phyloP scores from a whole-genome alignment of 2,888 invertebrate species.

The Charanyca ferruginea region DNA sequence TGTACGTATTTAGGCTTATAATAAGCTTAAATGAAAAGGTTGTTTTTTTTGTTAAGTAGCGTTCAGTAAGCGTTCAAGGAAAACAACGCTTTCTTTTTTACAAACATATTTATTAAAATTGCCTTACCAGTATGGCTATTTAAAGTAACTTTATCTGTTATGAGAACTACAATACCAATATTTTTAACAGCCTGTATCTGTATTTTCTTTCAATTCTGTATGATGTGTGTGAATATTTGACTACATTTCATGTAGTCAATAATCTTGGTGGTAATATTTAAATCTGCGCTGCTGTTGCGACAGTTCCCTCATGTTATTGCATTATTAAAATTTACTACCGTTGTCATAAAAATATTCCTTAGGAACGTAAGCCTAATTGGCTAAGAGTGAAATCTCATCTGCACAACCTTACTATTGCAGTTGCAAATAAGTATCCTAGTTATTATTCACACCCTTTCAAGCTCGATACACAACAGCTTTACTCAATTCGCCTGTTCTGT shows the following conservation, averaged over 20 bases:
- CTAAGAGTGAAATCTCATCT: slow-evolving; percentile 78
- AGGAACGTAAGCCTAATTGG: slow-evolving; percentile 68
- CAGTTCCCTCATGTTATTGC: slow-evolving; percentile 71
- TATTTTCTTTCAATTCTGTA: slow-evolving; percentile 34
- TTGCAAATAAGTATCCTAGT: slow-evolving; percentile 79
- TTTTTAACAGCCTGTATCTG: slow-evolving; percentile 12
- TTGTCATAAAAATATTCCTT: slow-evolving; percentile 58
- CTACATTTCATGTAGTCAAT: slow-evolving; percentile 63
- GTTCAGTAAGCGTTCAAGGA: background rate
- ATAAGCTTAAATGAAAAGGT: background rate
- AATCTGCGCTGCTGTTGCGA: slow-evolving; percentile 71
- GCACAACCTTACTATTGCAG: slow-evolving; percentile 71
- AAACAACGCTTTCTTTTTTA: background rate
- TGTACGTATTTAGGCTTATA: slow-evolving; percentile 26
- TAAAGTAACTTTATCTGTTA: background rate
- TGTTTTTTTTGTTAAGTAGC: background rate
- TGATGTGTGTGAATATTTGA: no score
- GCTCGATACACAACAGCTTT: slow-evolving; percentile 41
- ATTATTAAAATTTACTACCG: slow-evolving; percentile 63
- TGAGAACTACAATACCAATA: slow-evolving; percentile 20
- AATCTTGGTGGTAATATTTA: slow-evolving; percentile 77
- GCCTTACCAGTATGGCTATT: background rate
- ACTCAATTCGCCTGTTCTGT: slow-evolving; percentile 26
- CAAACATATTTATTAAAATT: background rate
- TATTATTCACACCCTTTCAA: slow-evolving; percentile 77